Conservation (phyloP, 2,888 invertebrate species). For the Nebria brevicollis region DNA sequence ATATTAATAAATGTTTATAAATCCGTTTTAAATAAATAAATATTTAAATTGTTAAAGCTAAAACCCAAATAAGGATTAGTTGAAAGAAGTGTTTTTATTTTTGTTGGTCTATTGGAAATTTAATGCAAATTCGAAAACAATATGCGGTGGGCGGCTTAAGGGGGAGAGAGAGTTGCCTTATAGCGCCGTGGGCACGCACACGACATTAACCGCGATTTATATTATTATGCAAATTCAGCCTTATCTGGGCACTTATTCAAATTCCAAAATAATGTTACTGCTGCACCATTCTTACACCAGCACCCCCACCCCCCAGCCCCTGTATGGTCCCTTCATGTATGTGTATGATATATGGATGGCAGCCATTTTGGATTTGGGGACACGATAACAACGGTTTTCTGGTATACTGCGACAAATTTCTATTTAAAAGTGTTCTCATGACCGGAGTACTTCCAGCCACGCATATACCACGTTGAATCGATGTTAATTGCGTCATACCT, state of each 20-base stretch:
- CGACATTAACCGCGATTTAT: slow-evolving; percentile 65
- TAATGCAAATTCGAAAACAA: slow-evolving; percentile 35
- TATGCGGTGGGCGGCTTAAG: background rate
- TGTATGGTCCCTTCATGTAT: slow-evolving; percentile 28
- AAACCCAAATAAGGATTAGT: too few species aligned
- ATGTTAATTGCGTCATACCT: background rate
- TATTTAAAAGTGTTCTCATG: slow-evolving; percentile 50
- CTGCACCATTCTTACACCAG: slow-evolving; percentile 55
- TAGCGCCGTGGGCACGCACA: slow-evolving; percentile 59
- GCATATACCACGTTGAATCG: slow-evolving; percentile 13
- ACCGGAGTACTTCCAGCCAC: slow-evolving; percentile 48
- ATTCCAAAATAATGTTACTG: slow-evolving; percentile 63
- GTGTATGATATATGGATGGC: slow-evolving; percentile 60
- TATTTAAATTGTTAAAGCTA: too few species aligned
- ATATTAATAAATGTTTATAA: too few species aligned
- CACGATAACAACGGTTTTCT: slow-evolving; percentile 55
- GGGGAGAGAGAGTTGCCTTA: slow-evolving; percentile 1
- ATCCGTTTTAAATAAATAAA: too few species aligned
- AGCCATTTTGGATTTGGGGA: slow-evolving; percentile 61
- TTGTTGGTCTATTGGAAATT: background rate
- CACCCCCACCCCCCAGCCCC: background rate
- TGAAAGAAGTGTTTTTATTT: too few species aligned
- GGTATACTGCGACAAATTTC: slow-evolving; percentile 37
- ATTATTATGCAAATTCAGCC: slow-evolving; percentile 63
- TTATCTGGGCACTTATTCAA: slow-evolving; percentile 62